phyloP scores from a whole-genome alignment of 92 coral and sea anemone genomes.

The Heliopora coerulea region DNA sequence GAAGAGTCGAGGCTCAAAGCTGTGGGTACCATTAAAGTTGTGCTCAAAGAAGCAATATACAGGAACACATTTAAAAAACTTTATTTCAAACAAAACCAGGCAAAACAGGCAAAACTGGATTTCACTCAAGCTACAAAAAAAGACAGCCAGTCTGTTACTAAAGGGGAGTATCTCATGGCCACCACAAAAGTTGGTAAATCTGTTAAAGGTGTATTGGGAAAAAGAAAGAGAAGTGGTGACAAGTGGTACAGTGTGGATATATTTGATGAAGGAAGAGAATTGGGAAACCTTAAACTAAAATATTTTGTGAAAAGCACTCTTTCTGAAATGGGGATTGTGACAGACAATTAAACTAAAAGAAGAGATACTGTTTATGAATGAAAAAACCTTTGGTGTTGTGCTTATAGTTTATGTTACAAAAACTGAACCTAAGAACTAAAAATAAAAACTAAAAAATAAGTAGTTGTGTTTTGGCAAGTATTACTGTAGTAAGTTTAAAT shows the following conservation, averaged over 20 bases:
- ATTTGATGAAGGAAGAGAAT: not conserved
- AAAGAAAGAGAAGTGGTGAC: not conserved
- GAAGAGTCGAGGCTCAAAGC: not conserved
- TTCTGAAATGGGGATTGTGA: too few species aligned
- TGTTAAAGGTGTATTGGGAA: not conserved
- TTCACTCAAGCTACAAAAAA: conserved; percentile 38
- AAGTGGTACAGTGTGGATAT: not conserved
- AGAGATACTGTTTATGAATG: too few species aligned
- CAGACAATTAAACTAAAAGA: too few species aligned
- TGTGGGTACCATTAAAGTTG: conserved; percentile 35
- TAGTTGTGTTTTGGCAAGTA: too few species aligned
- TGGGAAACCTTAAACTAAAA: conserved; percentile 9
- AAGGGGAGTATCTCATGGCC: conserved; percentile 24
- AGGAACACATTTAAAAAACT: not conserved
- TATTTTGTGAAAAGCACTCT: conserved; percentile 28
- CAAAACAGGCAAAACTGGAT: not conserved
- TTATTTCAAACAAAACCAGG: not conserved
- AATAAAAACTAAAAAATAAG: too few species aligned
- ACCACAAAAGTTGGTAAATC: conserved; percentile 30
- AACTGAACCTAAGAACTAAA: too few species aligned
- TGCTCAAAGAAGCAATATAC: conserved; percentile 18
- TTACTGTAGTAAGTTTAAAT: too few species aligned
- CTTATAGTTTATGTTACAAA: too few species aligned
- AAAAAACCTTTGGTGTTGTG: too few species aligned
- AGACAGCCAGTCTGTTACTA: conserved; percentile 19